These are phyloP conservation scores for Bathynomus jamesi DNA, from an alignment of 1,140 invertebrate genomes.

Conservation along the genomic window DNA sequence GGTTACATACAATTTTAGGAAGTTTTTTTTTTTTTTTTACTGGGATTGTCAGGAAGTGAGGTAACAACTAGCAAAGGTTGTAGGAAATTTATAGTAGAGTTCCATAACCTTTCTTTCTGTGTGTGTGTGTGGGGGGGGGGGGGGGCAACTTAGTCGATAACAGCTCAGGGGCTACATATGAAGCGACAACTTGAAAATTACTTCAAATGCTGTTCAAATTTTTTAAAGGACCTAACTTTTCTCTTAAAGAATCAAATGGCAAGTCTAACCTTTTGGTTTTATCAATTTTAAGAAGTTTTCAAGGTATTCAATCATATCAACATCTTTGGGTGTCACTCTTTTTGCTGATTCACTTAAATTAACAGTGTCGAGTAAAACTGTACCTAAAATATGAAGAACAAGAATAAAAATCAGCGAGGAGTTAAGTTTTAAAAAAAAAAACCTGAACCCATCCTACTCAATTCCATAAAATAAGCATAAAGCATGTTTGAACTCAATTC, in stretches of 20 bases:
- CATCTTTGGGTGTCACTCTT: neutral
- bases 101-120: no score
- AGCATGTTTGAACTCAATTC: no score
- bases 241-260: neutral
- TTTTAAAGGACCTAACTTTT: neutral
- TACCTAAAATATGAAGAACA: neutral
- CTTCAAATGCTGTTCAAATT: neutral
- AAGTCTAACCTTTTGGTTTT: neutral
- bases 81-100: no score
- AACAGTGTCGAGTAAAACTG: neutral
- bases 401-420: neutral
- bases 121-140: no score
- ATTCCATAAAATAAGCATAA: neutral
- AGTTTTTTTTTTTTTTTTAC: no score
- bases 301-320: neutral
- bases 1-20: no score
- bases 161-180: no score
- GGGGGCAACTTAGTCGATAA: no score
- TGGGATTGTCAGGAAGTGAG: no score
- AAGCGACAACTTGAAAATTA: neutral
- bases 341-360: neutral
- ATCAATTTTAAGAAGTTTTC: neutral
- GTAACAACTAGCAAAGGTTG: no score
- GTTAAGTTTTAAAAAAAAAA: neutral
- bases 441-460: neutral